phyloP scores from a whole-genome alignment of 2,888 invertebrate genomes.

The Drosophila algonquin region DNA sequence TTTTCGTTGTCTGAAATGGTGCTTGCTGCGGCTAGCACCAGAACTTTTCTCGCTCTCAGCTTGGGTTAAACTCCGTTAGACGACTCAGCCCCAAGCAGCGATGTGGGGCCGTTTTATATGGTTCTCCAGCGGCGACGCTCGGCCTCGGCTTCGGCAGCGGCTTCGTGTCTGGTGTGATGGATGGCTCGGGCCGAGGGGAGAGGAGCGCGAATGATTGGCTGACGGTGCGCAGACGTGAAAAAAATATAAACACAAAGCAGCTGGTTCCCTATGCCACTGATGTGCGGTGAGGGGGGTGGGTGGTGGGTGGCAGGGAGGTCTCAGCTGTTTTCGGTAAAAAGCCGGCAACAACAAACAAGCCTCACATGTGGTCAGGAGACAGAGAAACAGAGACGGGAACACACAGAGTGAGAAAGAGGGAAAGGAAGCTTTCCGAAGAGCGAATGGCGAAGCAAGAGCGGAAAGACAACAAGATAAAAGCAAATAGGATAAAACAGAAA shows the following conservation, averaged over 20 bases:
- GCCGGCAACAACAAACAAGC: constrained; percentile 75
- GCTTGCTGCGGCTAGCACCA: constrained; percentile 37
- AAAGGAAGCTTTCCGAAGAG: constrained; percentile 34
- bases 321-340: constrained; percentile 69
- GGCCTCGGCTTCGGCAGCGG: constrained; percentile 44
- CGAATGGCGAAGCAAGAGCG: constrained; percentile 46
- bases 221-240: constrained; percentile 40
- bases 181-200: not conserved
- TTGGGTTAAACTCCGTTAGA: constrained; percentile 72
- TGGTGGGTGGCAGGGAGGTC: constrained; percentile 21
- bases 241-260: constrained; percentile 76
- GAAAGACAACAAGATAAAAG: constrained; percentile 44
- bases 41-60: constrained; percentile 63
- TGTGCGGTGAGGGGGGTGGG: not conserved
- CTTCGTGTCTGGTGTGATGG: constrained; percentile 3
- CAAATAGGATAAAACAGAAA: constrained; percentile 27
- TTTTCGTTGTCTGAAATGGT: constrained; percentile 7
- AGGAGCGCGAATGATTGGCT: constrained; percentile 44
- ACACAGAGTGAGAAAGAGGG: constrained; percentile 1
- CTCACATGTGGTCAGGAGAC: constrained; percentile 23
- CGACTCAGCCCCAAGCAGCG: constrained; percentile 63
- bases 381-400: not conserved
- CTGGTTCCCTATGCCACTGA: constrained; percentile 35
- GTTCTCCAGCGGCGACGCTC: constrained; percentile 56
- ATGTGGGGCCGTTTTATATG: constrained; percentile 65